Conservation (phyloP, 2,113 vertebrate genomes). For the Sinosuthora webbiana region DNA sequence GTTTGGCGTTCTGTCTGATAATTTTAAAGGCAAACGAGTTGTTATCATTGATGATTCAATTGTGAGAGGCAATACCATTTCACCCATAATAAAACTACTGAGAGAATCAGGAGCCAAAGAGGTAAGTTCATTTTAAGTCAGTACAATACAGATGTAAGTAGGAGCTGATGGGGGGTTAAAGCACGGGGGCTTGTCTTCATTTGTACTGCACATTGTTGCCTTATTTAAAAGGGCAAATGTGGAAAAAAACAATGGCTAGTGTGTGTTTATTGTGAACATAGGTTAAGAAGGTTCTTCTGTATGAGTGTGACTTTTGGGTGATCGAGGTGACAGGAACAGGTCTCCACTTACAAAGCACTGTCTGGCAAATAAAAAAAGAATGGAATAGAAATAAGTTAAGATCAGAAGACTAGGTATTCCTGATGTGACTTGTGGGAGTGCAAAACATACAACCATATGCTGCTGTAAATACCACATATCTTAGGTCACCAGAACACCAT, state of each 20-base stretch:
- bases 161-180: not conserved
- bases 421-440: not conserved
- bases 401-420: not conserved
- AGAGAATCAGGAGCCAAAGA: constrained; percentile 95
- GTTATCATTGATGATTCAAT: constrained; percentile 96
- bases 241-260: not conserved
- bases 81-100: constrained; percentile 95
- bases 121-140: constrained; percentile 72
- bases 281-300: not conserved
- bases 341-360: not conserved
- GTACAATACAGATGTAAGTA: not conserved
- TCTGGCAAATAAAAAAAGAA: not conserved
- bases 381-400: not conserved
- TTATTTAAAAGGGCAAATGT: not conserved
- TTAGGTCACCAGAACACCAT: not conserved
- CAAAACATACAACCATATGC: not conserved
- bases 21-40: constrained; percentile 94
- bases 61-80: constrained; percentile 96
- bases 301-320: not conserved
- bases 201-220: not conserved
- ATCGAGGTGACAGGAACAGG: not conserved
- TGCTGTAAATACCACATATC: not conserved
- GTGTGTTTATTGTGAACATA: not conserved
- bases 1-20: constrained; percentile 93
- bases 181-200: not conserved